Percentiles rank a stretch among this genome's conserved stretches.
These are phyloP conservation scores for Oceanites oceanicus DNA, from an alignment of 2,113 vertebrate species.

Conservation along the genomic window DNA sequence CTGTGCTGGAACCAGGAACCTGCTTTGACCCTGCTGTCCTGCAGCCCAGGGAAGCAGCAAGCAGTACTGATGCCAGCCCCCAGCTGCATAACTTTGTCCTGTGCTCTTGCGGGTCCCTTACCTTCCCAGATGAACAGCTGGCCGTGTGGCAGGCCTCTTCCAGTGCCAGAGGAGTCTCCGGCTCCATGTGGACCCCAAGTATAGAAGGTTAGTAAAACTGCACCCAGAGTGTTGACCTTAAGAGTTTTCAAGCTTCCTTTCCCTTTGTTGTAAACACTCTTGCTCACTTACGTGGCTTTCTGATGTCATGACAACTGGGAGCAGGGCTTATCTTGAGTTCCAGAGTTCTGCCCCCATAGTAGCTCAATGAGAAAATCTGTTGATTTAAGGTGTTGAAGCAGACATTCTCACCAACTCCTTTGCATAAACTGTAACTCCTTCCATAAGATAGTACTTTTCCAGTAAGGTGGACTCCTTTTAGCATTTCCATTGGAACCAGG, in stretches of 20 bases:
- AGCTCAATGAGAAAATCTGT: background rate
- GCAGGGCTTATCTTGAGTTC: background rate
- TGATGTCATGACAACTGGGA: background rate
- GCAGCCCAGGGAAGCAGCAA: background rate
- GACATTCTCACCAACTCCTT: background rate
- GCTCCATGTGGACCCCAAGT: background rate
- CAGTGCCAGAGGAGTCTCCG: background rate
- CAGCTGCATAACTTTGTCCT: background rate
- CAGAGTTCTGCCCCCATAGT: background rate
- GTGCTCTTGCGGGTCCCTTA: background rate
- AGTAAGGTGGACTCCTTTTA: background rate
- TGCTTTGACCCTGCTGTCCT: background rate
- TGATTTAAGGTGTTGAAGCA: background rate
- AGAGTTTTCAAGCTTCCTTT: background rate
- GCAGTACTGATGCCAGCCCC: background rate
- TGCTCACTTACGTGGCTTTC: background rate
- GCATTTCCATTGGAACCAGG: background rate
- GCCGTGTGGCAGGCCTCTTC: background rate
- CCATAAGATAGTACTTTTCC: background rate
- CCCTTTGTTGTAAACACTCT: background rate
- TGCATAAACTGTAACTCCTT: background rate
- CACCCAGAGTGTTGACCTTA: background rate
- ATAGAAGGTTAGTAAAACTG: conserved; percentile 14
- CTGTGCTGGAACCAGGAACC: background rate
- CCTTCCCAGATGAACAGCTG: background rate